phyloP scores from a whole-genome alignment of 2,888 invertebrate species.

The Asteroscopus sphinx region DNA sequence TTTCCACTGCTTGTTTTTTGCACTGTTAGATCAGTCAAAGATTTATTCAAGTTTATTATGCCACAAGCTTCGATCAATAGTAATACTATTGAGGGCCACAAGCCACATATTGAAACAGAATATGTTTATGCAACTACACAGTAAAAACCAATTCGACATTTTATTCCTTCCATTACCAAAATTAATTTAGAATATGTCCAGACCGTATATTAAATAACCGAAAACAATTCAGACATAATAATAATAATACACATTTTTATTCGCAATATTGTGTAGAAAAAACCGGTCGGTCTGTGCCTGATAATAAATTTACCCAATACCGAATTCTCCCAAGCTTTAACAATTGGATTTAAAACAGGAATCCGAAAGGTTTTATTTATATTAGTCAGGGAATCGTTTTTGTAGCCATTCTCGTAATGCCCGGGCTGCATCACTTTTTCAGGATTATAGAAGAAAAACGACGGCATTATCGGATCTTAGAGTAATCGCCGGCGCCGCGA shows the following conservation, averaged over 20 bases:
- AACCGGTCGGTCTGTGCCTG: slow-evolving; percentile 21
- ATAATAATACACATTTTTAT: slow-evolving; percentile 13
- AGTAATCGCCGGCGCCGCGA: slow-evolving; percentile 77
- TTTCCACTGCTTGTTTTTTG: too few relatives aligned
- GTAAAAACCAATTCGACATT: neutral
- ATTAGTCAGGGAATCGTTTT: slow-evolving; percentile 75
- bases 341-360: slow-evolving; percentile 73
- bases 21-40: too few relatives aligned
- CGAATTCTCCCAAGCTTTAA: slow-evolving; percentile 58
- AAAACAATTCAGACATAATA: slow-evolving; percentile 3
- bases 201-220: neutral
- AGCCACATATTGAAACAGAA: too few relatives aligned
- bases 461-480: slow-evolving; percentile 84
- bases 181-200: neutral
- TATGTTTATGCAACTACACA: too few relatives aligned
- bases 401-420: slow-evolving; percentile 73
- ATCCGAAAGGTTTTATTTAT: slow-evolving; percentile 76
- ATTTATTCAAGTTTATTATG: too few relatives aligned
- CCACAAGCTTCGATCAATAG: too few relatives aligned
- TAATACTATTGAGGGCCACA: too few relatives aligned
- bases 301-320: slow-evolving; percentile 59
- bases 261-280: slow-evolving; percentile 26
- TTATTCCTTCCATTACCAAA: neutral
- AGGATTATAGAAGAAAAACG: slow-evolving; percentile 87
- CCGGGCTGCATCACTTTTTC: slow-evolving; percentile 81